A percentile compares a stretch with the other conserved stretches of the same genome.
Conservation (phyloP, 1,140 invertebrate species). For the Platyura marginata region DNA sequence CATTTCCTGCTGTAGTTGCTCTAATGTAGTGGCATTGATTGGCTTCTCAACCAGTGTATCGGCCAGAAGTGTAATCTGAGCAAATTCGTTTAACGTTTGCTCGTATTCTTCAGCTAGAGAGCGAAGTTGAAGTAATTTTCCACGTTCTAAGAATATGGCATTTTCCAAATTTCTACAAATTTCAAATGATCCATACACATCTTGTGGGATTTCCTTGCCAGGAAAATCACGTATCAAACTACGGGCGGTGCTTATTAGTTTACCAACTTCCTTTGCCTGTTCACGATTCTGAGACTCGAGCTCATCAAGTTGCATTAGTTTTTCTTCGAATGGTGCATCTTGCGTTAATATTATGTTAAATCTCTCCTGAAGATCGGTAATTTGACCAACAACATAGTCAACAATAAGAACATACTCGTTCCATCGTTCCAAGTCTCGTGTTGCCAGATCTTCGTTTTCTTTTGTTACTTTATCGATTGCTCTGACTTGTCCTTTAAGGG, state of each 20-base stretch:
- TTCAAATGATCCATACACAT: constrained; percentile 41
- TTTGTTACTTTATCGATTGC: constrained; percentile 38
- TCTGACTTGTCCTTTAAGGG: constrained; percentile 30
- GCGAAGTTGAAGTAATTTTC: constrained; percentile 49
- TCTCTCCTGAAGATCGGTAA: constrained; percentile 14
- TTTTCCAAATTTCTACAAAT: constrained; percentile 46
- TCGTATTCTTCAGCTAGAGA: constrained; percentile 67
- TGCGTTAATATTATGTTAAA: constrained; percentile 12
- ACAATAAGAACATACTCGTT: constrained; percentile 33
- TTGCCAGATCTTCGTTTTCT: constrained; percentile 36
- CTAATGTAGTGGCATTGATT: constrained; percentile 48
- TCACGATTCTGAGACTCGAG: constrained; percentile 17
- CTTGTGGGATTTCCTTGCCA: constrained; percentile 39
- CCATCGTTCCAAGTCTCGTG: constrained; percentile 44
- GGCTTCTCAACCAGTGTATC: constrained; percentile 55
- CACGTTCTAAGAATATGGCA: constrained; percentile 44
- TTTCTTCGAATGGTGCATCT: constrained; percentile 16
- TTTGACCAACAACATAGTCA: constrained; percentile 7
- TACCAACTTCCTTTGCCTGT: constrained; percentile 10
- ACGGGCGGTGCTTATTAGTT: constrained; percentile 30
- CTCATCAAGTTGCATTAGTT: constrained; percentile 18
- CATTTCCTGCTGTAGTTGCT: constrained; percentile 68
- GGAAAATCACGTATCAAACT: constrained; percentile 41
- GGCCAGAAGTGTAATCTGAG: constrained; percentile 63
- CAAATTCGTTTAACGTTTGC: constrained; percentile 67